phyloP scores from a whole-genome alignment of 2,113 vertebrate species.

The Suncus etruscus region DNA sequence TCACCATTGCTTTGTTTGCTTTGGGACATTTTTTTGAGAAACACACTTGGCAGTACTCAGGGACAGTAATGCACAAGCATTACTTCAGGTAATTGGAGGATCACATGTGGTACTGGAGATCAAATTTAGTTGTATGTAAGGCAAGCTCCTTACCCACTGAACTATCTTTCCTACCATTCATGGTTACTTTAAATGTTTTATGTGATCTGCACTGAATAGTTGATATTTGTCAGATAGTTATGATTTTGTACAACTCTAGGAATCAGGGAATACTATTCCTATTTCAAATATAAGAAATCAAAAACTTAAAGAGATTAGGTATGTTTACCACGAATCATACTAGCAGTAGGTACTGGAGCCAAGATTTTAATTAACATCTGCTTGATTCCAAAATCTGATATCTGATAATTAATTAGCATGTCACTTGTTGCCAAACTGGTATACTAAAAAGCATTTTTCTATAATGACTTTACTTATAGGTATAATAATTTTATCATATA shows the following conservation, averaged over 20 bases:
- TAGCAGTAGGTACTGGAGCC: not conserved
- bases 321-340: not conserved
- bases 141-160: too few relatives aligned
- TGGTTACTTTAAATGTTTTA: not conserved
- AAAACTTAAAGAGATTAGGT: not conserved
- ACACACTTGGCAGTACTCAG: too few relatives aligned
- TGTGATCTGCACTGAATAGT: not conserved
- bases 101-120: too few relatives aligned
- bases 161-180: too few relatives aligned
- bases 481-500: constrained; percentile 32
- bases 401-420: constrained; percentile 42
- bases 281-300: constrained; percentile 1
- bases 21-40: not conserved
- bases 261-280: not conserved
- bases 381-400: constrained; percentile 28
- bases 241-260: not conserved
- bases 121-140: too few relatives aligned
- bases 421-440: constrained; percentile 33
- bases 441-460: not conserved
- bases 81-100: too few relatives aligned
- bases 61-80: too few relatives aligned
- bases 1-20: not conserved
- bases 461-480: not conserved
- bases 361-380: constrained; percentile 64
- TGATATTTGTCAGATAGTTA: not conserved